Conservation (phyloP, 2,113 vertebrate genomes). For the Epinephelus fuscoguttatus region DNA sequence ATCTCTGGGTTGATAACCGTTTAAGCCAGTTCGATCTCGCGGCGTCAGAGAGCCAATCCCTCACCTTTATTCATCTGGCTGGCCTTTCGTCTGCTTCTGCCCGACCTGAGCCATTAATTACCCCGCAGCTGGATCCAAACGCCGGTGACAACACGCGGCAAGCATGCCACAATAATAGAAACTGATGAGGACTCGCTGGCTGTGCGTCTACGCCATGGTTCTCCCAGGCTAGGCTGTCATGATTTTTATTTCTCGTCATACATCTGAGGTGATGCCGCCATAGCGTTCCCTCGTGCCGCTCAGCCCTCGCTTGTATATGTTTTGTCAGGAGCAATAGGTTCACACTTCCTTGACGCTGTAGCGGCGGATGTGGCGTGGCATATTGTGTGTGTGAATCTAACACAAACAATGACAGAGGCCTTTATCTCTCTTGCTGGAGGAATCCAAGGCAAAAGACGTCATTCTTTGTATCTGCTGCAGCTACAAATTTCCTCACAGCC, state of each 20-base stretch:
- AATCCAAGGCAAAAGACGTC: slow-evolving; percentile 18
- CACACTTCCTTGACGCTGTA: slow-evolving; percentile 40
- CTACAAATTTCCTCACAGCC: slow-evolving; percentile 50
- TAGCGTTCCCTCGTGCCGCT: neutral
- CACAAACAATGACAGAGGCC: slow-evolving; percentile 56
- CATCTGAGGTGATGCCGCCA: slow-evolving; percentile 57
- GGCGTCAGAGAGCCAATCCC: slow-evolving; percentile 59
- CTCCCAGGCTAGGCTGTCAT: slow-evolving; percentile 57
- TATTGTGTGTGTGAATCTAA: slow-evolving; percentile 37
- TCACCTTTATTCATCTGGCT: slow-evolving; percentile 75
- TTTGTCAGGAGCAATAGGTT: slow-evolving; percentile 66
- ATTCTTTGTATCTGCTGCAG: slow-evolving; percentile 16
- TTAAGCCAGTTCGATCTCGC: slow-evolving; percentile 73
- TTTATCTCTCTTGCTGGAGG: slow-evolving; percentile 37
- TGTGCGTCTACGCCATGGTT: slow-evolving; percentile 19
- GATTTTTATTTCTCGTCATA: slow-evolving; percentile 54
- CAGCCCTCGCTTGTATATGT: slow-evolving; percentile 36
- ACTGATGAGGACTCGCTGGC: slow-evolving; percentile 57
- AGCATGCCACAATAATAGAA: slow-evolving; percentile 62
- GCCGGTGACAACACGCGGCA: slow-evolving; percentile 28
- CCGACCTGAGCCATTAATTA: slow-evolving; percentile 71
- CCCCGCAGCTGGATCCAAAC: slow-evolving; percentile 57
- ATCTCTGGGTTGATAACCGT: slow-evolving; percentile 69
- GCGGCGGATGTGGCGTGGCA: slow-evolving; percentile 6
- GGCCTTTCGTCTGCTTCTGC: slow-evolving; percentile 53